Evolutionary conservation across 1,140 invertebrate species (phyloP), one percentile per base, ranked within the genome.

Genomic region (Trachymyrmex septentrionalis): DNA sequence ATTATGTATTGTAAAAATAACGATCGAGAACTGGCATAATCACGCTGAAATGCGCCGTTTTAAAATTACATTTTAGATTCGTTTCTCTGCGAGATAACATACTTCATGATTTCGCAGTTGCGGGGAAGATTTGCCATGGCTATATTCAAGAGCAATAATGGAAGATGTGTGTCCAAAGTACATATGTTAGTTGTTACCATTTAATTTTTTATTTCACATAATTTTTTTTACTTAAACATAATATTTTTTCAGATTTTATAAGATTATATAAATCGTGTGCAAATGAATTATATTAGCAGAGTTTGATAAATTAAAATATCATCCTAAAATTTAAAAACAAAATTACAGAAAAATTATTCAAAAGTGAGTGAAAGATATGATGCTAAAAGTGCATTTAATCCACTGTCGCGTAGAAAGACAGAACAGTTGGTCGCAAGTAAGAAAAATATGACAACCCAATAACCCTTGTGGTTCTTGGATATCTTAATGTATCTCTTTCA

Each of bases 1-100:
- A 78, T 66, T 66, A 80, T 38, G 75, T 78, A n/a, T n/a, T n/a
- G 55, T 76, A 85, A 85, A 85, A 85, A 76, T 67, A 85, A 78
- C 72, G 59, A 66, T 44, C 57, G 71, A 80, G 72, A 67, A 84
- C 55, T 44, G 72, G 61, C 84, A 81, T 85, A 64, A 78, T 85
- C 59, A 67, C 73, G 50, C 75, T 61, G 59, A n/a, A n/a, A 55
- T 57, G 71, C 55, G 82, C 73, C 73, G 61, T 66, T 80, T 67
- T 67, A 85, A 85, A 85, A 81, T 85, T 81, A 85, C 53, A 73
- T 82, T 59, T 82, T 59, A 75, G 30, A 48, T 75, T 73, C n/a
- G 63, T 71, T 71, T 38, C 50, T 53, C 48, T 27, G 67, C 38
- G 53, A 72, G 24, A 44, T 72, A 82, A 44, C 38, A 44, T 24